Conservation (phyloP, 1,140 invertebrate species). For the Nasonia giraulti region DNA sequence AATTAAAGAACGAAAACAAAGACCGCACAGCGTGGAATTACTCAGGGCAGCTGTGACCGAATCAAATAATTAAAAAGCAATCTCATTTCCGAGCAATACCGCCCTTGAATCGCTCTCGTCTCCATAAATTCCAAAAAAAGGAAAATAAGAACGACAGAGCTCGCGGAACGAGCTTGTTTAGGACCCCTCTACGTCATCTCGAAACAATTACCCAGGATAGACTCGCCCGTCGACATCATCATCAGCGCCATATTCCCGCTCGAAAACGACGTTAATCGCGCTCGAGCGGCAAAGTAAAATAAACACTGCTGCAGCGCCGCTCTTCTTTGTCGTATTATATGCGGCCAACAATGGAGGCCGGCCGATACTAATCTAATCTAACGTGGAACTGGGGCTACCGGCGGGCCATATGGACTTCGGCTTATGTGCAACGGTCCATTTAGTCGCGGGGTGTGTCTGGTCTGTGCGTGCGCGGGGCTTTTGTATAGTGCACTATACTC, state of each 20-base stretch:
- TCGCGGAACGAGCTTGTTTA: background rate
- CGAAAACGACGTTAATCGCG: conserved; percentile 30
- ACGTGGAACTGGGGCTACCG: conserved; percentile 15
- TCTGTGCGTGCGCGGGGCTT: conserved; percentile 17
- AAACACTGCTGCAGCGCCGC: background rate
- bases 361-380: conserved; percentile 55
- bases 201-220: background rate
- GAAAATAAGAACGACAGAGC: background rate
- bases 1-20: no score
- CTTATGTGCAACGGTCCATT: conserved; percentile 52
- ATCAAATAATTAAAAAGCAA: no score
- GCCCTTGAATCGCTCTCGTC: no score
- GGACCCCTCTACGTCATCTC: background rate
- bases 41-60: no score
- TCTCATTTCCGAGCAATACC: no score
- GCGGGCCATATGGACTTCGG: conserved; percentile 47
- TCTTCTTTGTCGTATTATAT: conserved; percentile 34
- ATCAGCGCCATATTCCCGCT: no score
- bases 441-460: conserved; percentile 37
- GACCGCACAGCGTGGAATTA: no score
- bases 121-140: background rate
- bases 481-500: conserved; percentile 8
- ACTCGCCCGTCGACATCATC: no score
- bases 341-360: conserved; percentile 41
- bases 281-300: conserved; percentile 20